Evolutionary conservation across 2,888 invertebrate genomes (phyloP).

Genomic region (Blomia tropicalis): DNA sequence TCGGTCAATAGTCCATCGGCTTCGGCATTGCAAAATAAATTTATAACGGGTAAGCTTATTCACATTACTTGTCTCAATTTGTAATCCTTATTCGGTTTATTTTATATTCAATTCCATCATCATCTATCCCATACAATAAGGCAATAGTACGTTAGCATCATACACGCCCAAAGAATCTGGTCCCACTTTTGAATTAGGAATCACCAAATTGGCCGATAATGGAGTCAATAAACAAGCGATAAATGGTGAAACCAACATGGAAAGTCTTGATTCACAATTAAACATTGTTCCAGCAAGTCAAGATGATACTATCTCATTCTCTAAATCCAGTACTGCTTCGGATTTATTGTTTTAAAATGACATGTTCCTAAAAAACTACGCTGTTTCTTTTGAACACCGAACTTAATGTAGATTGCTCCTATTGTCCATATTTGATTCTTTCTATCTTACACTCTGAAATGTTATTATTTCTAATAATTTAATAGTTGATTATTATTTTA

Average conservation of each 20-base stretch:
- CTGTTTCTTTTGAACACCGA: too few relatives aligned
- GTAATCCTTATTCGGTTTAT: background rate
- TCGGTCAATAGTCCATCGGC: background rate
- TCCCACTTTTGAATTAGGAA: background rate
- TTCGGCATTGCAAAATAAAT: background rate
- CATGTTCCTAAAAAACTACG: too few relatives aligned
- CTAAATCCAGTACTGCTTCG: conserved; percentile 25
- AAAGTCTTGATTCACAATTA: background rate
- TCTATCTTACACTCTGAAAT: too few relatives aligned
- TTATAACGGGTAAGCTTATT: background rate
- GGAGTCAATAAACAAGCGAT: background rate
- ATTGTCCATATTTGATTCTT: too few relatives aligned
- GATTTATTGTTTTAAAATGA: conserved; percentile 25
- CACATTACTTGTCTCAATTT: background rate
- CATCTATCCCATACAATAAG: too few relatives aligned
- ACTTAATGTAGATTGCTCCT: too few relatives aligned
- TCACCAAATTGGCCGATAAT: background rate
- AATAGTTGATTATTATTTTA: too few relatives aligned
- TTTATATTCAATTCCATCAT: background rate
- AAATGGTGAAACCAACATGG: background rate
- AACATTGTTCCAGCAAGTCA: conserved; percentile 26
- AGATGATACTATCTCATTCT: conserved; percentile 28
- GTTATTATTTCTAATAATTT: too few relatives aligned
- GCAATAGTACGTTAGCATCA: conserved; percentile 3
- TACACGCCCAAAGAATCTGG: background rate